Evolutionary conservation across 2,888 invertebrate genomes (phyloP).

Genomic region (Eristalinus sepulchralis): DNA sequence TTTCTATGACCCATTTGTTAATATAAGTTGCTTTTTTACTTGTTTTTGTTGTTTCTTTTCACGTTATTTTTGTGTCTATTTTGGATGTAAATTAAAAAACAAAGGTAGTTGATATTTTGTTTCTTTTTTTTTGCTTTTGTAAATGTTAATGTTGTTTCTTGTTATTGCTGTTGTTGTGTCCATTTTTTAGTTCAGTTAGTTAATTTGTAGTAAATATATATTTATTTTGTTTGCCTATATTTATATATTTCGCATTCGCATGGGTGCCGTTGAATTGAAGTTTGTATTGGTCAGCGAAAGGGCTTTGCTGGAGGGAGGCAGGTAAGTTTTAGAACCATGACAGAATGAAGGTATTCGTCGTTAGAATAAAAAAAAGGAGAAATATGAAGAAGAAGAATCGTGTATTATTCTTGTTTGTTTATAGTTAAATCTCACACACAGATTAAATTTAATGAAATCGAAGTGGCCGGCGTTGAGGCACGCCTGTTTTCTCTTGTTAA

Average conservation of each 20-base stretch:
- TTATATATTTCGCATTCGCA: constrained; percentile 19
- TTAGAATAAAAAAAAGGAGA: too few species aligned
- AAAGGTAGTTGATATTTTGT: constrained; percentile 7
- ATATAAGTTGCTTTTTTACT: not conserved
- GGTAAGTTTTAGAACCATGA: too few species aligned
- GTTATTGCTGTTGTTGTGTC: constrained; percentile 56
- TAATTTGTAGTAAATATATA: constrained; percentile 31
- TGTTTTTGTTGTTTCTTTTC: constrained; percentile 28
- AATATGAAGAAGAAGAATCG: too few species aligned
- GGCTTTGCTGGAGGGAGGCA: not conserved
- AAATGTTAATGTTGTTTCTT: constrained; percentile 38
- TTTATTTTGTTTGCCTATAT: constrained; percentile 45
- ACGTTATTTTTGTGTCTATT: constrained; percentile 8
- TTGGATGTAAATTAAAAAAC: not conserved
- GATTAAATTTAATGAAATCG: constrained; percentile 12
- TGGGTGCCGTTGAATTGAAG: not conserved
- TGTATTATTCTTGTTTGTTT: constrained; percentile 1
- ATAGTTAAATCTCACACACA: constrained; percentile 35
- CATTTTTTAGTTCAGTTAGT: not conserved
- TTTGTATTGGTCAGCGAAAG: not conserved
- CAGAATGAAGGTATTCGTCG: not conserved
- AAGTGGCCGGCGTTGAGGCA: constrained; percentile 4
- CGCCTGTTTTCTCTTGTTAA: constrained; percentile 1
- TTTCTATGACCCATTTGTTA: constrained; percentile 53
- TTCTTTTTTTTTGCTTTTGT: too few species aligned